Evolutionary conservation across 2,113 vertebrate species (phyloP).

Genomic region (Corydoras sp.): DNA sequence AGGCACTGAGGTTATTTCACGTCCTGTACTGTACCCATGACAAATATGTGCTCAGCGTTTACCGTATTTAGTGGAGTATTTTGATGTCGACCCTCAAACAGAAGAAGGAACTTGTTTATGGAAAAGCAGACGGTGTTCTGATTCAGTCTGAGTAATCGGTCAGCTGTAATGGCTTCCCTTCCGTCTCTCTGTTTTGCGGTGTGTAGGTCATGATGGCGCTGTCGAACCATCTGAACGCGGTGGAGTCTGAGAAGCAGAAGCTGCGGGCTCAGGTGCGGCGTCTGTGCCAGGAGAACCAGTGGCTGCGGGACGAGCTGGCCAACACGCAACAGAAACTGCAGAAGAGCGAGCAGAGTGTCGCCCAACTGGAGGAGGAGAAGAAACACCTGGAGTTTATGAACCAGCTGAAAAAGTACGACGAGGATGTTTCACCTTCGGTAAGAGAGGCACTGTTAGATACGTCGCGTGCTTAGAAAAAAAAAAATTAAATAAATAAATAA

Average conservation of each 20-base stretch:
- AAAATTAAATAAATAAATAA: no score
- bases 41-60: no score
- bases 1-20: no score
- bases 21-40: no score
- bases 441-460: slow-evolving; percentile 28
- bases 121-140: not conserved
- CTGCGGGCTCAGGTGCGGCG: slow-evolving; percentile 90
- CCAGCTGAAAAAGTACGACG: slow-evolving; percentile 94
- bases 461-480: no score
- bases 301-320: no score
- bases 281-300: slow-evolving; percentile 65
- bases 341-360: slow-evolving; percentile 68
- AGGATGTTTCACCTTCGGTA: slow-evolving; percentile 81
- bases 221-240: slow-evolving; percentile 89
- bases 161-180: not conserved
- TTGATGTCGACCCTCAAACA: not conserved
- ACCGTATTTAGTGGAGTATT: no score
- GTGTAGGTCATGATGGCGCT: slow-evolving; percentile 95
- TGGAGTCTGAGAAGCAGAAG: slow-evolving; percentile 98
- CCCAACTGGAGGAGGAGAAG: slow-evolving; percentile 97
- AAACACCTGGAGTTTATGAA: slow-evolving; percentile 98
- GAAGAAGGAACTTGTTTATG: slow-evolving; percentile 12
- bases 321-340: no score
- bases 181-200: not conserved
- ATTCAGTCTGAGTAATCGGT: slow-evolving; percentile 2